Percentiles rank a stretch among this genome's conserved stretches.
These are phyloP conservation scores for Dinocampus coccinellae DNA, from an alignment of 2,888 invertebrate genomes.

Conservation along the genomic window DNA sequence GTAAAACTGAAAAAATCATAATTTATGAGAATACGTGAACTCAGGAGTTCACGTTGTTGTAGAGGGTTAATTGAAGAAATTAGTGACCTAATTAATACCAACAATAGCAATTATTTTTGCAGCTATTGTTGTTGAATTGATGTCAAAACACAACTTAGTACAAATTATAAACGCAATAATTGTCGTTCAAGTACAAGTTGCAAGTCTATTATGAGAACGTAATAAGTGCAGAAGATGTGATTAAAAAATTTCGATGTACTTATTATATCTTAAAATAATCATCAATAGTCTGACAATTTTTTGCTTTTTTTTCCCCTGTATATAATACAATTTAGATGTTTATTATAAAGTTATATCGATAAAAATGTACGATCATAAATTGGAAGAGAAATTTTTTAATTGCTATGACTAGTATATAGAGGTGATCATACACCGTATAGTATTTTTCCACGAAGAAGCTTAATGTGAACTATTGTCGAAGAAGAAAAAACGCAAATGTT, in stretches of 20 bases:
- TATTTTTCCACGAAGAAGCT: conserved; percentile 28
- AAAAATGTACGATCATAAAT: neutral
- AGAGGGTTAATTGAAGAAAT: neutral
- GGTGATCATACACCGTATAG: conserved; percentile 29
- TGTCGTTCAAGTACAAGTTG: conserved; percentile 38
- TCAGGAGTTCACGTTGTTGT: neutral
- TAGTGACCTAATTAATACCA: neutral
- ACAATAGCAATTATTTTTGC: neutral
- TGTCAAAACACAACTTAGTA: conserved; percentile 47
- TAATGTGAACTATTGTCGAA: neutral
- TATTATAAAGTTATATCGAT: neutral
- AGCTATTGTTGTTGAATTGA: neutral
- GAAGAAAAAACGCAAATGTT: conserved; percentile 8
- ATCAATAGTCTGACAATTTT: neutral
- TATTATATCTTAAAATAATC: conserved; percentile 21
- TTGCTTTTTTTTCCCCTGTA: neutral
- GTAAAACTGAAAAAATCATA: no score
- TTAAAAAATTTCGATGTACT: conserved; percentile 9
- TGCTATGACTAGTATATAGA: conserved; percentile 31
- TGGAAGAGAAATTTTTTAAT: conserved; percentile 9
- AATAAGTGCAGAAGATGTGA: neutral
- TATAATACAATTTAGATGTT: neutral
- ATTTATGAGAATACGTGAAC: no score
- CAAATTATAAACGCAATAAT: conserved; percentile 48
- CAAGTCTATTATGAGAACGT: conserved; percentile 15